Percentiles rank a stretch among this genome's conserved stretches.
phyloP scores from a whole-genome alignment of 2,888 invertebrate species.

The Acronicta alni region DNA sequence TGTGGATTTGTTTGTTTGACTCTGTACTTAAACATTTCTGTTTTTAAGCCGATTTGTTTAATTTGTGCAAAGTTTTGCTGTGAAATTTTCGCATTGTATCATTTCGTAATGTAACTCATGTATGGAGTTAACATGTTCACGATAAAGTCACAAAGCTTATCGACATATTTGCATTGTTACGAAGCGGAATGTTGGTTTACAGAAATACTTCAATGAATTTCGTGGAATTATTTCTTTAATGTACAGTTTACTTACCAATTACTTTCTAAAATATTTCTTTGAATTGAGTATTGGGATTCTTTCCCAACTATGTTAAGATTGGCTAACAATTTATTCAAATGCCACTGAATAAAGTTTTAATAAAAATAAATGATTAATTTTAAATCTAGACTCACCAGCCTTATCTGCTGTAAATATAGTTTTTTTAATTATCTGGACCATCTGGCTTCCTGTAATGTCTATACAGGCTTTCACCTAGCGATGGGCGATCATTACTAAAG shows the following conservation, averaged over 20 bases:
- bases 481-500: too few relatives aligned
- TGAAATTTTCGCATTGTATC: slow-evolving; percentile 39
- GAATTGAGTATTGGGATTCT: too few relatives aligned
- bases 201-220: slow-evolving; percentile 32
- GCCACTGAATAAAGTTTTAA: too few relatives aligned
- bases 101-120: slow-evolving; percentile 29
- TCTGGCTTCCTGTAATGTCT: too few relatives aligned
- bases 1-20: slow-evolving; percentile 31
- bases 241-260: background rate
- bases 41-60: slow-evolving; percentile 43
- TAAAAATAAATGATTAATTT: too few relatives aligned
- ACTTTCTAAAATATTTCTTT: too few relatives aligned
- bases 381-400: too few relatives aligned
- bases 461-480: too few relatives aligned
- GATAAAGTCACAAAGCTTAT: slow-evolving; percentile 46
- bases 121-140: slow-evolving; percentile 25
- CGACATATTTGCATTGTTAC: slow-evolving; percentile 32
- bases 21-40: slow-evolving; percentile 23
- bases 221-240: background rate
- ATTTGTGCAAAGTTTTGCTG: slow-evolving; percentile 32
- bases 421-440: too few relatives aligned
- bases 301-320: too few relatives aligned
- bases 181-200: slow-evolving; percentile 12
- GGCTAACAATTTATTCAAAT: too few relatives aligned
- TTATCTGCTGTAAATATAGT: too few relatives aligned